A percentile compares a stretch with the other conserved stretches of the same genome.
Evolutionary conservation across 2,888 invertebrate genomes (phyloP).

Genomic region (Apocheima hispidaria): DNA sequence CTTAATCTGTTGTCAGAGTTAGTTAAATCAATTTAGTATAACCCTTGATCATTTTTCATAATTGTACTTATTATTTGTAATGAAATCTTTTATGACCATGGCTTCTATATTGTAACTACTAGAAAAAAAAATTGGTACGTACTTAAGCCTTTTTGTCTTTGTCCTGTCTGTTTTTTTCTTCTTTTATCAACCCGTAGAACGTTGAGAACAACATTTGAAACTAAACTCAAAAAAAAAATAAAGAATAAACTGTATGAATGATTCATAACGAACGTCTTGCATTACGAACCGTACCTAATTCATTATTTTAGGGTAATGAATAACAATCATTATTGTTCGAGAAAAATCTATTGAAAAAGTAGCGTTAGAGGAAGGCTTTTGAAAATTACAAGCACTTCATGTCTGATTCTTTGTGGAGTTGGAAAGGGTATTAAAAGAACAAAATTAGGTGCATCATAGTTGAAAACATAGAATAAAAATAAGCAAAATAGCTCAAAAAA

Average conservation of each 20-base stretch:
- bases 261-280: conserved; percentile 3
- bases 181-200: background rate
- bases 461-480: background rate
- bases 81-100: no score
- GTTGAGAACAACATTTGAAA: background rate
- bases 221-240: background rate
- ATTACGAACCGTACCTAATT: conserved; percentile 5
- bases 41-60: no score
- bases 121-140: background rate
- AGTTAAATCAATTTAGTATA: no score
- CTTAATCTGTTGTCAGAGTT: no score
- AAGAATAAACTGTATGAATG: background rate
- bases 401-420: background rate
- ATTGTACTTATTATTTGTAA: no score
- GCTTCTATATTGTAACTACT: no score
- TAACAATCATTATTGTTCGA: conserved; percentile 14
- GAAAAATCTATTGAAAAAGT: background rate
- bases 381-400: background rate
- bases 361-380: background rate
- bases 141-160: background rate
- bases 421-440: background rate
- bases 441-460: background rate
- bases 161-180: background rate
- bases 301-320: conserved; percentile 5
- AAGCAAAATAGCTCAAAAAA: background rate